Conservation (phyloP, 2,888 invertebrate genomes). For the Acleris emargana region DNA sequence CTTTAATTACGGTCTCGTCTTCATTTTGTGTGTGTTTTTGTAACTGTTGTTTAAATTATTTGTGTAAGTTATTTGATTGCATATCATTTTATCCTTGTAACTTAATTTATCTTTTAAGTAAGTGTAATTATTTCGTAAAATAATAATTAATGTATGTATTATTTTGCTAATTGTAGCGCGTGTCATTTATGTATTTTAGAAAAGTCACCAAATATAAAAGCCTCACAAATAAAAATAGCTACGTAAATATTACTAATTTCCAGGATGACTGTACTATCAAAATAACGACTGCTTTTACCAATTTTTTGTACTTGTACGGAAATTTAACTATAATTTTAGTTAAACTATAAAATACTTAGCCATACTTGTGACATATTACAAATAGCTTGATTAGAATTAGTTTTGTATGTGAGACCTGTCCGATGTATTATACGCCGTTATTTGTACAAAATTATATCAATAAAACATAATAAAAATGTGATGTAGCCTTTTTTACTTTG, state of each 20-base stretch:
- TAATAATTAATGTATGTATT: neutral
- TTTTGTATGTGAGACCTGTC: slow-evolving; percentile 85
- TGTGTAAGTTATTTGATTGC: slow-evolving; percentile 29
- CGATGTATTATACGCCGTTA: slow-evolving; percentile 84
- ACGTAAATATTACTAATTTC: slow-evolving; percentile 10
- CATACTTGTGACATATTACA: slow-evolving; percentile 67
- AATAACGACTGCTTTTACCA: slow-evolving; percentile 35
- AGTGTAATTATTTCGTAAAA: slow-evolving; percentile 25
- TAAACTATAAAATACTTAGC: slow-evolving; percentile 52
- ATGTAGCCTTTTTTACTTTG: neutral
- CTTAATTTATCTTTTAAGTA: slow-evolving; percentile 14
- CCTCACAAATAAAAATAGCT: slow-evolving; percentile 18
- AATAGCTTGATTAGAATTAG: slow-evolving; percentile 81
- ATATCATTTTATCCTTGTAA: slow-evolving; percentile 22
- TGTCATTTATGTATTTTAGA: slow-evolving; percentile 4
- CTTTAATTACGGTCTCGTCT: slow-evolving; percentile 51
- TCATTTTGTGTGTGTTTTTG: slow-evolving; percentile 25
- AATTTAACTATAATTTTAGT: slow-evolving; percentile 32
- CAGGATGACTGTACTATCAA: slow-evolving; percentile 18
- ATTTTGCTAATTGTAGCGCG: neutral
- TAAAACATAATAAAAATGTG: slow-evolving; percentile 69
- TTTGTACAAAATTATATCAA: slow-evolving; percentile 85
- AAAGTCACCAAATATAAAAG: slow-evolving; percentile 1
- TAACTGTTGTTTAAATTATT: slow-evolving; percentile 3
- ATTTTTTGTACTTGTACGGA: slow-evolving; percentile 34